Percentiles rank a stretch among this genome's conserved stretches.
Conservation (phyloP, 2,888 invertebrate genomes). For the Limnephilus marmoratus region DNA sequence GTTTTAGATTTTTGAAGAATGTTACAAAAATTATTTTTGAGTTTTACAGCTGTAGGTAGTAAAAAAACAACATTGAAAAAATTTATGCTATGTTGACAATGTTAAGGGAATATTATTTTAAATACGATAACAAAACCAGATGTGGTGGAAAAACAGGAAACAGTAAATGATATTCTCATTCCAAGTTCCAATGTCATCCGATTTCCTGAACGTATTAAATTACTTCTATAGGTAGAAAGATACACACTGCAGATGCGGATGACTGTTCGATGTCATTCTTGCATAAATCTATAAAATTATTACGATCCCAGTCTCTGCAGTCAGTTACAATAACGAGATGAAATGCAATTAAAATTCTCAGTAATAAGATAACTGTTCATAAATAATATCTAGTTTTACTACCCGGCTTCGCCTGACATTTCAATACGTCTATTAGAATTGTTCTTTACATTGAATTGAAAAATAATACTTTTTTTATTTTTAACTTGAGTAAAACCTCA, state of each 20-base stretch:
- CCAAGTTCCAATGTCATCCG: not conserved
- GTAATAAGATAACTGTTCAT: not conserved
- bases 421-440: not conserved
- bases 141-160: not conserved
- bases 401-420: not conserved
- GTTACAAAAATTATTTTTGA: too few relatives aligned
- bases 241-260: not conserved
- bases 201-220: not conserved
- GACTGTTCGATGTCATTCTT: not conserved
- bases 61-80: not conserved
- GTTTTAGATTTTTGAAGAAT: too few relatives aligned
- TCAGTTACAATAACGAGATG: not conserved
- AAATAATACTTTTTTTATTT: too few relatives aligned
- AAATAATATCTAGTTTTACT: not conserved
- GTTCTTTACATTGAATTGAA: too few relatives aligned
- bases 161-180: not conserved
- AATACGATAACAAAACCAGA: not conserved
- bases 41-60: not conserved
- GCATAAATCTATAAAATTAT: not conserved
- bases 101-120: not conserved
- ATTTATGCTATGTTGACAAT: too few relatives aligned
- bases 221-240: not conserved
- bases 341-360: not conserved
- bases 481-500: too few relatives aligned
- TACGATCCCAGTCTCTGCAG: not conserved